These are phyloP conservation scores for Ceratosolen fusciceps DNA, from an alignment of 1,140 invertebrate genomes.

Conservation along the genomic window DNA sequence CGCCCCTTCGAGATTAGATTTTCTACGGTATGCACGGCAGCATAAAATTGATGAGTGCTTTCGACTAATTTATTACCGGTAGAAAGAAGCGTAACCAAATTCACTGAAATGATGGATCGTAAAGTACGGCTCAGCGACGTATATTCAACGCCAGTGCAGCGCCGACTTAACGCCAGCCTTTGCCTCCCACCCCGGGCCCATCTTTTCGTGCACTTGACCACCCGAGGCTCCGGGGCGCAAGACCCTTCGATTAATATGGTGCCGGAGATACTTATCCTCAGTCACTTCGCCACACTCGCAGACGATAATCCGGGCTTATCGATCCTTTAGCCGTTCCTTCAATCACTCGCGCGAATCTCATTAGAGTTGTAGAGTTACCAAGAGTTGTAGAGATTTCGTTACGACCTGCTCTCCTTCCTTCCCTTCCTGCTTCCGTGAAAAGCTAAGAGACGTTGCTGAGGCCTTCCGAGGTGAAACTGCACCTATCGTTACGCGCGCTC, in stretches of 20 bases:
- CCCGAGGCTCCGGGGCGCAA: neutral
- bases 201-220: no score
- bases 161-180: neutral
- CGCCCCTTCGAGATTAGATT: constrained; percentile 56
- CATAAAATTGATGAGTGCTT: constrained; percentile 69
- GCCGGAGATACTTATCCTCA: neutral
- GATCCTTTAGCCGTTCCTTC: no score
- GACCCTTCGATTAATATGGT: neutral
- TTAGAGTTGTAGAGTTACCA: neutral
- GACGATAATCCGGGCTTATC: neutral
- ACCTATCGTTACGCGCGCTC: no score
- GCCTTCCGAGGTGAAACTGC: no score
- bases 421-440: neutral
- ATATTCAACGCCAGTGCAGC: neutral
- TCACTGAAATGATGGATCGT: constrained; percentile 51
- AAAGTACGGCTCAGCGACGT: neutral
- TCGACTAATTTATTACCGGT: constrained; percentile 68
- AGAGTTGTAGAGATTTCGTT: constrained; percentile 5
- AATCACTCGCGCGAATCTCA: no score
- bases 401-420: neutral
- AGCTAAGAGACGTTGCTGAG: neutral
- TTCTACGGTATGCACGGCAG: constrained; percentile 58
- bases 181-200: neutral
- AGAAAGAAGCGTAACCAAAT: constrained; percentile 58
- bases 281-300: neutral